These are phyloP conservation scores for Craniophora ligustri DNA, from an alignment of 2,888 invertebrate genomes.

Conservation along the genomic window DNA sequence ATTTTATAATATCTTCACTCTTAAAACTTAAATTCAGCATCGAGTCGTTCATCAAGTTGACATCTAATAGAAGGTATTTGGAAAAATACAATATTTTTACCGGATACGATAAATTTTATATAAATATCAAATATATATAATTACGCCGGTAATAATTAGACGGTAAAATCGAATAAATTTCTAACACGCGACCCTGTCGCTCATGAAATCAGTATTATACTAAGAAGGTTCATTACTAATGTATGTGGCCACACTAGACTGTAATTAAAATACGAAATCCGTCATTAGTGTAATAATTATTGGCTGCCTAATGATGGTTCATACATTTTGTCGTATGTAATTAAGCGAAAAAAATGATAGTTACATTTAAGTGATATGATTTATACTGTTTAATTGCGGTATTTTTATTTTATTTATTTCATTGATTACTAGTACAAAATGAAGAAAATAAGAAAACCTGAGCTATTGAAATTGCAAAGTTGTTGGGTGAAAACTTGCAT, in stretches of 20 bases:
- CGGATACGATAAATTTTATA: conserved; percentile 14
- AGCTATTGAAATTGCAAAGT: not conserved
- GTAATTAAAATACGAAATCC: conserved; percentile 27
- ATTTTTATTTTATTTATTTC: no score
- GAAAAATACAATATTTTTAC: conserved; percentile 7
- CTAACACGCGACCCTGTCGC: conserved; percentile 39
- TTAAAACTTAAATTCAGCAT: conserved; percentile 12
- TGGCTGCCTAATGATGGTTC: not conserved
- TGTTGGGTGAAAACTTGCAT: no score
- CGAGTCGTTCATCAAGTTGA: conserved; percentile 14
- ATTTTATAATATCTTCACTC: no score
- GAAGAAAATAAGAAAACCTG: no score
- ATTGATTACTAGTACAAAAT: no score
- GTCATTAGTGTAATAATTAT: conserved; percentile 8
- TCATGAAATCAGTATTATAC: conserved; percentile 39
- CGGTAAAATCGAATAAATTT: conserved; percentile 39
- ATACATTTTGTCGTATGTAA: not conserved
- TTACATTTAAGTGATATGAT: no score
- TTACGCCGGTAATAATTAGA: conserved; percentile 31
- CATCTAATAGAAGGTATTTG: not conserved
- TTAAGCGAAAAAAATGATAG: not conserved
- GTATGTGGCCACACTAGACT: conserved; percentile 12
- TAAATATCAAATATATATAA: conserved; percentile 10
- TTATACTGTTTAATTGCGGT: not conserved
- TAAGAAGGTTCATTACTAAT: conserved; percentile 25